phyloP scores from a whole-genome alignment of 2,888 invertebrate genomes.

The Acleris emargana region DNA sequence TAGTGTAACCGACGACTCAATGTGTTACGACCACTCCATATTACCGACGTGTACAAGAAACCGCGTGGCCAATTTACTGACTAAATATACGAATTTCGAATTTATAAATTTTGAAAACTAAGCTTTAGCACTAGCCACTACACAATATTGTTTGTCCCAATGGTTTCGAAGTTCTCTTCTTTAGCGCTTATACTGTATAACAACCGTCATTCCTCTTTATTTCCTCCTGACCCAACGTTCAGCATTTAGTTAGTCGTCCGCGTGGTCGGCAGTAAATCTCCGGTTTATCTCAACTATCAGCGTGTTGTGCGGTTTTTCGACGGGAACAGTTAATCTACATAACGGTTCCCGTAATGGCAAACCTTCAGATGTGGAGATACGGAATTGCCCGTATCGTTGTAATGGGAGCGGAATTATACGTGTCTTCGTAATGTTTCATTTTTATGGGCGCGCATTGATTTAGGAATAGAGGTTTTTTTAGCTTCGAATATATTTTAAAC shows the following conservation, averaged over 20 bases:
- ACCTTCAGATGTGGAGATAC: slow-evolving; percentile 30
- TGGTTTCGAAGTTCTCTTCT: too few relatives aligned
- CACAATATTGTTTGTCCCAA: too few relatives aligned
- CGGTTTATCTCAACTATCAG: slow-evolving; percentile 44
- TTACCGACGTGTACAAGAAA: too few relatives aligned
- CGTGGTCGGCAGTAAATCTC: slow-evolving; percentile 37
- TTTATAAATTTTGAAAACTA: too few relatives aligned
- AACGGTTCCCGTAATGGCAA: slow-evolving; percentile 53
- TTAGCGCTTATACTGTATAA: too few relatives aligned
- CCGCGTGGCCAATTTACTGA: too few relatives aligned
- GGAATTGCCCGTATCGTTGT: slow-evolving; percentile 9
- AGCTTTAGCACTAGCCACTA: too few relatives aligned
- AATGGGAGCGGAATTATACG: slow-evolving; percentile 32
- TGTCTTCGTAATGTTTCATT: slow-evolving; percentile 27
- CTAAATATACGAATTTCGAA: too few relatives aligned
- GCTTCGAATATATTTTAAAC: not conserved
- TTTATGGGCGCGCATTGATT: slow-evolving; percentile 32
- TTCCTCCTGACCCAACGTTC: not conserved
- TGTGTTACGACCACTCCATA: too few relatives aligned
- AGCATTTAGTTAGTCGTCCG: not conserved
- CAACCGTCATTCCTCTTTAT: too few relatives aligned
- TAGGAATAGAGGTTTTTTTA: slow-evolving; percentile 8
- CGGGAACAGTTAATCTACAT: slow-evolving; percentile 64
- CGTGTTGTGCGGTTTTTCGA: slow-evolving; percentile 42
- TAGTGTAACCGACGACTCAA: too few relatives aligned